Conservation (phyloP, 2,113 vertebrate genomes). For the Phoxinus phoxinus region DNA sequence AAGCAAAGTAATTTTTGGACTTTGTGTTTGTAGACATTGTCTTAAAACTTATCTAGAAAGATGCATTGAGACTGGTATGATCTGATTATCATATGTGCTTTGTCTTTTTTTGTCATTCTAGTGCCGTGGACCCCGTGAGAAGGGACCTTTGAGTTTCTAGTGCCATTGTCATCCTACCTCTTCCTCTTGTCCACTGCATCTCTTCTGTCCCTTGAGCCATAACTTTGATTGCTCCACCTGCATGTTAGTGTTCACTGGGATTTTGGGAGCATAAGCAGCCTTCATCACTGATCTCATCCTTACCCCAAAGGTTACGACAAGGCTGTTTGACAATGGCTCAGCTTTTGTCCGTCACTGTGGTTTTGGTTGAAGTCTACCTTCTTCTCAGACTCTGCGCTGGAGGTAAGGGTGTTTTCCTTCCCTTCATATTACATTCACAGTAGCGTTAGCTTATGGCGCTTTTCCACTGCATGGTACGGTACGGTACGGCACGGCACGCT, state of each 20-base stretch:
- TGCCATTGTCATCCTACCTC: neutral
- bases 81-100: neutral
- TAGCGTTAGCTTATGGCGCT: slow-evolving; percentile 11
- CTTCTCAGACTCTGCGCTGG: slow-evolving; percentile 63
- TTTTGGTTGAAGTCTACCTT: slow-evolving; percentile 57
- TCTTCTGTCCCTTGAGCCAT: neutral
- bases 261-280: neutral
- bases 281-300: neutral
- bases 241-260: neutral
- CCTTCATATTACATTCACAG: neutral
- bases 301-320: slow-evolving; percentile 9
- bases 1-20: neutral
- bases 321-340: slow-evolving; percentile 65
- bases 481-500: too few species aligned
- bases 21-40: neutral
- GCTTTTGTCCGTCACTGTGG: slow-evolving; percentile 48
- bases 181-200: slow-evolving; percentile 6
- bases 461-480: too few species aligned
- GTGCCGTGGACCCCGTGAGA: slow-evolving; percentile 69
- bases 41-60: neutral
- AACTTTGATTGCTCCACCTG: neutral
- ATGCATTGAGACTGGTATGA: neutral
- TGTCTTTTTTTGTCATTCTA: slow-evolving; percentile 46
- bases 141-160: slow-evolving; percentile 56
- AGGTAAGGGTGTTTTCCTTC: slow-evolving; percentile 63